Evolutionary conservation across 1,140 invertebrate species (phyloP).

Genomic region (Drosophila navojoa): DNA sequence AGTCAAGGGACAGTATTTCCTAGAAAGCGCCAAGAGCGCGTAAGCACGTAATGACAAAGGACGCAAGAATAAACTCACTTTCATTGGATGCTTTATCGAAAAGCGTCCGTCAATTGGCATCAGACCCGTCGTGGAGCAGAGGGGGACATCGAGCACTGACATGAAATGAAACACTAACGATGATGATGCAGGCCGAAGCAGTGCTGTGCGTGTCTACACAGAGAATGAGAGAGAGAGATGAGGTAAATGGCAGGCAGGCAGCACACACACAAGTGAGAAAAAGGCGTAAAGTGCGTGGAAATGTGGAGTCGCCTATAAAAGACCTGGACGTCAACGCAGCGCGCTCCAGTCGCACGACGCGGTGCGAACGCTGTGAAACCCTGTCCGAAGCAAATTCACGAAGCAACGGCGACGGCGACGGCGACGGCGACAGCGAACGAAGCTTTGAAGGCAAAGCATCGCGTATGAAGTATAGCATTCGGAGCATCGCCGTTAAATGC

Average conservation of each 20-base stretch:
- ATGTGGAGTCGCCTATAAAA: conserved; percentile 64
- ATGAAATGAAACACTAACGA: conserved; percentile 53
- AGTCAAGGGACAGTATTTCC: conserved; percentile 61
- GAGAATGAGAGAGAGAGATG: not conserved
- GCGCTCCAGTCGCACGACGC: conserved; percentile 62
- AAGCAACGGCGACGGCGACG: not conserved
- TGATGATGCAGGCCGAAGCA: conserved; percentile 27
- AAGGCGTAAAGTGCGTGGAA: conserved; percentile 62
- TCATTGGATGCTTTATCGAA: conserved; percentile 48
- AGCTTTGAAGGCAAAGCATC: conserved; percentile 29
- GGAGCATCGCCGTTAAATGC: conserved; percentile 45
- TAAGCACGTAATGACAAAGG: conserved; percentile 33
- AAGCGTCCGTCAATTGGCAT: conserved; percentile 43
- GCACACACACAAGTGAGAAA: conserved; percentile 19
- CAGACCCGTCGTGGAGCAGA: not conserved
- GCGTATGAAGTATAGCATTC: conserved; percentile 44
- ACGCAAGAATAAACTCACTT: conserved; percentile 34
- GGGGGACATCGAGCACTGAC: conserved; percentile 19
- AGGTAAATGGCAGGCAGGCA: conserved; percentile 9
- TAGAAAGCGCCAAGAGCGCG: conserved; percentile 48
- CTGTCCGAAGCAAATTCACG: conserved; percentile 37
- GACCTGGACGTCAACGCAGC: conserved; percentile 51
- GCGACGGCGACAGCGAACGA: conserved; percentile 31
- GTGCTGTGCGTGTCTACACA: conserved; percentile 10
- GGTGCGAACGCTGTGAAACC: conserved; percentile 43